phyloP scores from a whole-genome alignment of 2,888 invertebrate species.

The Cremastinae sp. region DNA sequence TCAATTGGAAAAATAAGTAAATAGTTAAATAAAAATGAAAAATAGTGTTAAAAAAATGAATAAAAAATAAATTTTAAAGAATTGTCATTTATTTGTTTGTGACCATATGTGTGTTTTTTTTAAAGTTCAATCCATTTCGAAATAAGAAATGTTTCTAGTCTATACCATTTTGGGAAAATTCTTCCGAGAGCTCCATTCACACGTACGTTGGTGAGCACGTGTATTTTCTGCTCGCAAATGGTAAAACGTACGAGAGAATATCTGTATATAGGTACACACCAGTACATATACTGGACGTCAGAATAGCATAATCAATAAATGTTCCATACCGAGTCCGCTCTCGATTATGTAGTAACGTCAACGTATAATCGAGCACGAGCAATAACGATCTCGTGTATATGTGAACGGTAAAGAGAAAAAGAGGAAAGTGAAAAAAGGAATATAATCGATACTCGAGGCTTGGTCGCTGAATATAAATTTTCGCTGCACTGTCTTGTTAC shows the following conservation, averaged over 20 bases:
- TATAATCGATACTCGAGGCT: constrained; percentile 38
- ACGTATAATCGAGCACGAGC: constrained; percentile 55
- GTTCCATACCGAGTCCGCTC: constrained; percentile 22
- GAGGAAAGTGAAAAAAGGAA: constrained; percentile 23
- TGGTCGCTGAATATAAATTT: constrained; percentile 48
- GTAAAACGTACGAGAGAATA: too few species aligned
- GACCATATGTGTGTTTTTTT: too few species aligned
- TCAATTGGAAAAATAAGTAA: too few species aligned
- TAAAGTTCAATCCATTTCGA: too few species aligned
- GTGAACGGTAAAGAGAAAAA: constrained; percentile 13
- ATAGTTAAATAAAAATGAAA: too few species aligned
- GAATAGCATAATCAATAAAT: constrained; percentile 32
- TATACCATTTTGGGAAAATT: constrained; percentile 19
- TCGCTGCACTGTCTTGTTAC: constrained; percentile 2
- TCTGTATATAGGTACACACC: neutral
- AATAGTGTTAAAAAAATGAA: too few species aligned
- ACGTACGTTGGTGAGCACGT: constrained; percentile 21
- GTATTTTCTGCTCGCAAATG: too few species aligned
- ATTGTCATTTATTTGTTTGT: too few species aligned
- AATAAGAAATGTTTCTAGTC: neutral
- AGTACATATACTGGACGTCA: neutral
- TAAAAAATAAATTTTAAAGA: too few species aligned
- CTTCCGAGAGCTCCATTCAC: constrained; percentile 49
- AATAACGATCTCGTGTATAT: constrained; percentile 27
- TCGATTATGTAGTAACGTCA: constrained; percentile 43